Percentiles rank a stretch among this genome's conserved stretches.
phyloP scores from a whole-genome alignment of 2,113 vertebrate genomes.

The Anser cygnoides region DNA sequence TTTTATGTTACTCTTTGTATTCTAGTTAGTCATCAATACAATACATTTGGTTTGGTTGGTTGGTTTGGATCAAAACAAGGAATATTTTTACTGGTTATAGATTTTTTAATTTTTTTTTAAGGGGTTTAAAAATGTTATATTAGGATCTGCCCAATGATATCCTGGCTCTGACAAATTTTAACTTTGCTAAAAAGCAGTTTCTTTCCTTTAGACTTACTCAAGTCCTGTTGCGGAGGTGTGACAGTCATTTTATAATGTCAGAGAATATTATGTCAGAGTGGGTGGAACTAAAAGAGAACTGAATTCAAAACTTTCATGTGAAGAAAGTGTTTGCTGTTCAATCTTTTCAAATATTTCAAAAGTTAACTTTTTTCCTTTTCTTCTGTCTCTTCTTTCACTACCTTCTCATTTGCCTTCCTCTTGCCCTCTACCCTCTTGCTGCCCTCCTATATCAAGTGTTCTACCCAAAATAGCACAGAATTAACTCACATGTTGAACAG shows the following conservation, averaged over 20 bases:
- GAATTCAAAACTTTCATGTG: neutral
- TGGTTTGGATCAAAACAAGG: neutral
- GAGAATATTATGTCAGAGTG: neutral
- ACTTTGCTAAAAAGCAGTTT: neutral
- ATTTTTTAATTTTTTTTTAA: neutral
- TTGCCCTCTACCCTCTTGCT: neutral
- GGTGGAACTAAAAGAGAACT: neutral
- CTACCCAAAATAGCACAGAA: neutral
- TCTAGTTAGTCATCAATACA: neutral
- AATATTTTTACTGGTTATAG: neutral
- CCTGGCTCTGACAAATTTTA: neutral
- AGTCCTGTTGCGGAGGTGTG: neutral
- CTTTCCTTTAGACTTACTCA: neutral
- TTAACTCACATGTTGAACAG: neutral
- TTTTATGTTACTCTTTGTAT: neutral
- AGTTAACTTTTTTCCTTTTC: neutral
- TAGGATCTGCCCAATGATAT: neutral
- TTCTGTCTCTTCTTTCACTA: neutral
- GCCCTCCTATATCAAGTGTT: neutral
- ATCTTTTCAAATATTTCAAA: neutral
- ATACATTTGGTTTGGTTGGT: neutral
- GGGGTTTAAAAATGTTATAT: neutral
- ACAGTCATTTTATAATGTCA: neutral
- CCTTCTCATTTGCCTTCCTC: neutral
- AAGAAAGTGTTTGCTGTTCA: neutral